Base-by-base conservation (phyloP, 2,797 vertebrate genomes). In the Peromyscus aztecus region DNA sequence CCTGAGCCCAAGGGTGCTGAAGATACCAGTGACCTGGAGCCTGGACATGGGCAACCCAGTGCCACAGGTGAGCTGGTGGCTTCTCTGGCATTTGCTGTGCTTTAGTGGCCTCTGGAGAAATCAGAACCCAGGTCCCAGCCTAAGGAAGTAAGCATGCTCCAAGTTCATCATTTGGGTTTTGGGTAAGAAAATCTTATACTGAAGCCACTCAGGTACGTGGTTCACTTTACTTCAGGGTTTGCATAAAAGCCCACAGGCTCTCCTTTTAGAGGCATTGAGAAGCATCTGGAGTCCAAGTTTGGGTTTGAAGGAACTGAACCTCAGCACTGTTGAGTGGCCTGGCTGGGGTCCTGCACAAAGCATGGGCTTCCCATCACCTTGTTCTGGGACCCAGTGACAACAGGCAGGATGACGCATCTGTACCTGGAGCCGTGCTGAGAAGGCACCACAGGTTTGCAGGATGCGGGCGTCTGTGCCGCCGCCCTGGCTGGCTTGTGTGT, bases 11-110 rank as follows among this genome's bases (percentile, higher is more conserved):
- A 52, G 29, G 23, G 24, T 2, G 1, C 40, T 11, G 96, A 94
- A 63, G 91, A 90, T 0, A 29, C 89, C 21, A 23, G 76, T 40
- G 9, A 6, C 65, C 86, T 52, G 29, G 88, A 82, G n/a, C 83
- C 93, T 40, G 57, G 40, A 63, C 63, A 13, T 0, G 3, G 75
- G 83, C 90, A 71, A 31, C 87, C 67, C 13, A 69, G 49, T 63
- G n/a, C 40, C 8, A 2, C 96, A 97, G 97, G 97, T 98, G 75
- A 96, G 27, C 37, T 12, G 34, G 75, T 73, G 80, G 31, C 65
- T 49, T 14, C 46, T 76, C 24, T 4, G 4, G 43, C 59, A 29
- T 37, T 78, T 29, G 43, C 31, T 65, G 57, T 16, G 40, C 43
- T 34, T 61, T 63, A 0, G 0, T n/a, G 43, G 75, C 75, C 73